phyloP scores from a whole-genome alignment of 2,888 invertebrate species.

The Cantharis lateralis region DNA sequence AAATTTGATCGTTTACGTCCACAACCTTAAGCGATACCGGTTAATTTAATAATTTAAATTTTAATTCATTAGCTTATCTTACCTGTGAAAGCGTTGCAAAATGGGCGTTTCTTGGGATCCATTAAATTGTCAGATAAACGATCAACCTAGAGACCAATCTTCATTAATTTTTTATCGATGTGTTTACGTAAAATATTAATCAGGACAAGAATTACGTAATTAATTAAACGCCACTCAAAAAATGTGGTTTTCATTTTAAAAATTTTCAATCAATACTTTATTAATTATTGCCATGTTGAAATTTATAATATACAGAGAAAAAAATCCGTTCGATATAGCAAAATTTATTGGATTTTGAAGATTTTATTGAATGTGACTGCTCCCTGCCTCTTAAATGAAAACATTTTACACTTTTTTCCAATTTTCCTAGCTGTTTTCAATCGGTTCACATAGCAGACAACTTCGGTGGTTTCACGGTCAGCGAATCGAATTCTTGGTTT shows the following conservation, averaged over 20 bases:
- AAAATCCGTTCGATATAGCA: too few relatives aligned
- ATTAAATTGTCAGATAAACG: slow-evolving; percentile 41
- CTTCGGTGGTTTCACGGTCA: too few relatives aligned
- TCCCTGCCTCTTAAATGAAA: too few relatives aligned
- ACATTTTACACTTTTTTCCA: too few relatives aligned
- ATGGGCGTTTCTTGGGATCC: slow-evolving; percentile 77
- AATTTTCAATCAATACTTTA: neutral
- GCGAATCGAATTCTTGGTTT: too few relatives aligned
- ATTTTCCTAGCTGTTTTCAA: too few relatives aligned
- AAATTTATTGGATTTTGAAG: too few relatives aligned
- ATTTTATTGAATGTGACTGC: too few relatives aligned
- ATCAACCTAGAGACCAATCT: slow-evolving; percentile 26
- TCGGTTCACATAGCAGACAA: too few relatives aligned
- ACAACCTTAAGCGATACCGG: slow-evolving; percentile 61
- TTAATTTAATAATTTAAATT: slow-evolving; percentile 12
- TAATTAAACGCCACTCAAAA: neutral
- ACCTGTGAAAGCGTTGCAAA: slow-evolving; percentile 91
- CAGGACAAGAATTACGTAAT: neutral
- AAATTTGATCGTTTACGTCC: slow-evolving; percentile 69
- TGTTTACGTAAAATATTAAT: neutral
- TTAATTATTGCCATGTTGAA: neutral
- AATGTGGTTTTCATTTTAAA: neutral
- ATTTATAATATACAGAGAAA: too few relatives aligned
- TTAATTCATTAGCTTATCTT: slow-evolving; percentile 37
- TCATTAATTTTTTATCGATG: neutral